These are phyloP conservation scores for Alcedo atthis DNA, from an alignment of 2,797 vertebrate species.

Conservation along the genomic window DNA sequence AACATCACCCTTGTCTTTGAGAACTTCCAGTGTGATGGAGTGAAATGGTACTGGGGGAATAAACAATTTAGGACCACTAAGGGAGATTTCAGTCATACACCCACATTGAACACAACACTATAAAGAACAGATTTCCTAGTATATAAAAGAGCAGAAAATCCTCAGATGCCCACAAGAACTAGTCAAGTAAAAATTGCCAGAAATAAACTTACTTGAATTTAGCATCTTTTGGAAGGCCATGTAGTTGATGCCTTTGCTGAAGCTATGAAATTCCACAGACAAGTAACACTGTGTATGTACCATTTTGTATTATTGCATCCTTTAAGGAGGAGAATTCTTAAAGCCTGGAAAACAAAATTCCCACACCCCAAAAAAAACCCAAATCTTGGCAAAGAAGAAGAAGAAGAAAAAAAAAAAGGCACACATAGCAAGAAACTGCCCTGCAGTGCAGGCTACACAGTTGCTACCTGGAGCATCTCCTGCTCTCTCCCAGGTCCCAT, in stretches of 20 bases:
- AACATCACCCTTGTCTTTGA: background rate
- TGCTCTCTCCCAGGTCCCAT: background rate
- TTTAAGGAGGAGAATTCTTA: background rate
- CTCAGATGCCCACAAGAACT: background rate
- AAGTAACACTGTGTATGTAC: background rate
- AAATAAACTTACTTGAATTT: background rate
- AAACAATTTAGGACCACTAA: background rate
- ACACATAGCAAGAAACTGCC: background rate
- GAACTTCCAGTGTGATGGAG: background rate
- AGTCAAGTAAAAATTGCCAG: background rate
- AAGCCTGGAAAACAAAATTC: background rate
- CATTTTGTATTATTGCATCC: background rate
- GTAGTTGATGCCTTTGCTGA: background rate
- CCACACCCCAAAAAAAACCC: accelerated
- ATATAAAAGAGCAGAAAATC: background rate
- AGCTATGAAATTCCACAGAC: background rate
- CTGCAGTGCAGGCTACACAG: too few species aligned
- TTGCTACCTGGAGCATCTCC: background rate
- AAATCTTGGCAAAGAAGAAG: background rate
- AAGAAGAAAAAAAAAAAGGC: background rate
- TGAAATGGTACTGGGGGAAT: background rate
- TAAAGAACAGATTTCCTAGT: background rate
- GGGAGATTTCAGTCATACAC: background rate
- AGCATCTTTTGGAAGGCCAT: background rate
- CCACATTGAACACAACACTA: accelerated